Conservation (phyloP, 2,113 vertebrate species). For the Columbina picui region DNA sequence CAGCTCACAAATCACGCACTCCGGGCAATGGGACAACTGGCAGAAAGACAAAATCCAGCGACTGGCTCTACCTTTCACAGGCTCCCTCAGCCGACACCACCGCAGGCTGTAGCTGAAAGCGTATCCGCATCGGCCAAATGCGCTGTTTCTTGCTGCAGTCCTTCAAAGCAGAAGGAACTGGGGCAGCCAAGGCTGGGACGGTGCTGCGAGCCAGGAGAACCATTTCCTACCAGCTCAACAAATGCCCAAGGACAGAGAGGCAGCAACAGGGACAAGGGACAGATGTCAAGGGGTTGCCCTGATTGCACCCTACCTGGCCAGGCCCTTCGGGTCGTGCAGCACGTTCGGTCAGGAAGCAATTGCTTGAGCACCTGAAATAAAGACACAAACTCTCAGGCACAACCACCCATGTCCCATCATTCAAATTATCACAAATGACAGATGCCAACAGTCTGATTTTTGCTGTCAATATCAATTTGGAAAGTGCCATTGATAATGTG, state of each 20-base stretch:
- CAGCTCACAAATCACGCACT: slow-evolving; percentile 12
- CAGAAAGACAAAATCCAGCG: not conserved
- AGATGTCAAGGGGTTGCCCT: not conserved
- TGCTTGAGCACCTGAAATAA: not conserved
- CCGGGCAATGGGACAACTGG: not conserved
- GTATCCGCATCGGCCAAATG: not conserved
- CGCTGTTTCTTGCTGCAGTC: not conserved
- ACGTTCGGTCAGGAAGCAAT: not conserved
- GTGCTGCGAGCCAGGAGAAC: not conserved
- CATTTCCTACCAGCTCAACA: not conserved
- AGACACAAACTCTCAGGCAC: not conserved
- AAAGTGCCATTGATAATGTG: not conserved
- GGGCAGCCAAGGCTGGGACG: not conserved
- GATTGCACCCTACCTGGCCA: not conserved
- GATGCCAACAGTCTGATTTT: not conserved
- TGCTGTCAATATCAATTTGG: not conserved
- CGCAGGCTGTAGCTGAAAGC: not conserved
- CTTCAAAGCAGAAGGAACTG: not conserved
- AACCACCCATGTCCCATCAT: not conserved
- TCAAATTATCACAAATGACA: not conserved
- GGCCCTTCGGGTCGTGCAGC: rapidly evolving
- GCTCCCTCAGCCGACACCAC: not conserved
- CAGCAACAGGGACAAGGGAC: not conserved
- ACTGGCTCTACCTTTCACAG: not conserved
- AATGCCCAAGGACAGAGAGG: not conserved